Base-by-base conservation (phyloP, 2,797 vertebrate species). In the Sebastiscus tertius region DNA sequence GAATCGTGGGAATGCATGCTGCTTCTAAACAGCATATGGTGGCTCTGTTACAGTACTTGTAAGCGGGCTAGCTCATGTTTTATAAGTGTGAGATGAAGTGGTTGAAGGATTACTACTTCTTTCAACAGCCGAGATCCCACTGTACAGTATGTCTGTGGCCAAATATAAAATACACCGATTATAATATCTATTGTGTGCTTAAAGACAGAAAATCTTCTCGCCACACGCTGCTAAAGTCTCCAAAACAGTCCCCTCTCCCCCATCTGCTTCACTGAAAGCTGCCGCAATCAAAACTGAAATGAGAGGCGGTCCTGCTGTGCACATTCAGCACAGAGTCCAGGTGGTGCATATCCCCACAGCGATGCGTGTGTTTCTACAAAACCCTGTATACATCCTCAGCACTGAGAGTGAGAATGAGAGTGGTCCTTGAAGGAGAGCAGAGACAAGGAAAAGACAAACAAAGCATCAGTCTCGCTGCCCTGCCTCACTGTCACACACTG, bases 381-480 rank as follows among this genome's bases (percentile, higher is more conserved):
- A 70, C 74, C 46, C 36, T 62, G 46, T 71, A 70, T 64, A 89
- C 71, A 66, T 72, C 66, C 55, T 77, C 56, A 60, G 62, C 77
- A 36, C 67, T 4, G 13, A 66, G 49, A 75, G 73, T 49, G 54
- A 79, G 83, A 85, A 60, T 59, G 31, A 77, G 70, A 81, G 61
- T 3, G 68, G 65, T 66, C 73, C 67, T 83, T 67, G 64, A 89
- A 80, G 58, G 69, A 80, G 70, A 80, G 56, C 73, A 82, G 83
- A 91, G 87, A 89, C 71, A 54, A 63, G 75, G 75, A 52, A 73
- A 77, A 85, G 75, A 82, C 85, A 90, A 91, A 92, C 84, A 86
- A 67, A 82, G 72, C 81, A 83, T 89, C 89, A 24, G 58, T 87
- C 82, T 88, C 60, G 4, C 67, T 74, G 81, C 33, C 49, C 81